Conservation (phyloP, 2,888 invertebrate species). For the Brachyopa scutellaris region DNA sequence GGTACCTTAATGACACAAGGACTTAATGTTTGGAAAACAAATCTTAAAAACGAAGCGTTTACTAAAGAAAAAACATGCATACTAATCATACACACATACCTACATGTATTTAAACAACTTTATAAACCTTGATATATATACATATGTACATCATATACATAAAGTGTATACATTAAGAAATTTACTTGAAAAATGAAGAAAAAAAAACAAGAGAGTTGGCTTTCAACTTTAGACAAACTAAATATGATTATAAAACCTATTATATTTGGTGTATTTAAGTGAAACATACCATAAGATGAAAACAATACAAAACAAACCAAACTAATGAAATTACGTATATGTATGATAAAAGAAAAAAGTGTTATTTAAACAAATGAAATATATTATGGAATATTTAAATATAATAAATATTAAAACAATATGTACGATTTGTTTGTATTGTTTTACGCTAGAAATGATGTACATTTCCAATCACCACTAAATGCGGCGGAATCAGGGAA, state of each 20-base stretch:
- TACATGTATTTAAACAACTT: constrained; percentile 5
- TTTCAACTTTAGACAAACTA: constrained; percentile 31
- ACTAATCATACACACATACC: constrained; percentile 1
- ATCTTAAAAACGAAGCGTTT: not conserved
- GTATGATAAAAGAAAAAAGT: constrained; percentile 50
- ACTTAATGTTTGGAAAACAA: not conserved
- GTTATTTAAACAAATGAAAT: constrained; percentile 64
- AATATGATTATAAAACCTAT: constrained; percentile 25
- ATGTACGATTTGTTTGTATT: not conserved
- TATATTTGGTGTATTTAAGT: constrained; percentile 59
- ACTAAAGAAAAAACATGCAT: not conserved
- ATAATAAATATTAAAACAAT: constrained; percentile 33
- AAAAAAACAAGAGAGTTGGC: constrained; percentile 13
- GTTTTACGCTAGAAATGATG: too few species aligned
- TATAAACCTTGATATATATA: constrained; percentile 4
- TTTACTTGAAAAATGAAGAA: constrained; percentile 18
- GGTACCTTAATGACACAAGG: not conserved
- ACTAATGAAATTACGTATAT: constrained; percentile 49
- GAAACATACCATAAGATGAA: constrained; percentile 40
- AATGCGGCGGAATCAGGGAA: too few species aligned
- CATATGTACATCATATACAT: not conserved
- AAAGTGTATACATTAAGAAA: constrained; percentile 29
- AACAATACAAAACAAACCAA: not conserved
- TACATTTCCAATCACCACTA: too few species aligned
- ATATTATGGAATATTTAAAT: constrained; percentile 52